These are phyloP conservation scores for Calypte anna DNA, from an alignment of 2,113 vertebrate species.

Conservation along the genomic window DNA sequence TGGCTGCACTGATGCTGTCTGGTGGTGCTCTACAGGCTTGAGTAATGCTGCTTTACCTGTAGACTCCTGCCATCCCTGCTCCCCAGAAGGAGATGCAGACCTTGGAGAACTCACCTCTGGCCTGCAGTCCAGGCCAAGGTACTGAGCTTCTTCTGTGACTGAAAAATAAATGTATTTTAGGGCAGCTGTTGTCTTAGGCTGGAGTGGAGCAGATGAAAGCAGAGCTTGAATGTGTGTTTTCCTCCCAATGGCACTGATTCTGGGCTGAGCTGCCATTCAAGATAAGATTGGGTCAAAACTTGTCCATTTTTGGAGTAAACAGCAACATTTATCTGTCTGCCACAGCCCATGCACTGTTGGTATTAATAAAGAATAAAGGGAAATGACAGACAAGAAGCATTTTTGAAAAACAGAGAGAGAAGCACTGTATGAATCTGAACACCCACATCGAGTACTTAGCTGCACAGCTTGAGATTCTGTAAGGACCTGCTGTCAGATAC, in stretches of 20 bases:
- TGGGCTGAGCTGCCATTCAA: not conserved
- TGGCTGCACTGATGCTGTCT: not conserved
- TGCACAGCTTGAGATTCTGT: not conserved
- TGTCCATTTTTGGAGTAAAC: not conserved
- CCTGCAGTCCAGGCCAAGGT: not conserved
- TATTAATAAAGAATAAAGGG: not conserved
- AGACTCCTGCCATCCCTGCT: not conserved
- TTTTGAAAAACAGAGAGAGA: not conserved
- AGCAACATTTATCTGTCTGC: not conserved
- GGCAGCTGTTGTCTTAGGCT: not conserved
- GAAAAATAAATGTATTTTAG: not conserved
- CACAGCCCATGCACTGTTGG: not conserved
- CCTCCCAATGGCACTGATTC: not conserved
- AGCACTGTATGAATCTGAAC: not conserved
- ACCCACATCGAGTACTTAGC: not conserved
- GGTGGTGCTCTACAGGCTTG: not conserved
- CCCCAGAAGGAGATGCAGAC: not conserved
- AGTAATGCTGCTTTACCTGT: not conserved
- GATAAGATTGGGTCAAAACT: not conserved
- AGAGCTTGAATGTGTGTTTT: not conserved
- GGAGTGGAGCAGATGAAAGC: not conserved
- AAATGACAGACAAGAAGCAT: not conserved
- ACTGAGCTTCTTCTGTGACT: not conserved
- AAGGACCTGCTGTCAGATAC: not conserved
- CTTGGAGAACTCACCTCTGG: not conserved